Evolutionary conservation across 2,888 invertebrate genomes (phyloP).

Genomic region (Hirtodrosophila alboralis): DNA sequence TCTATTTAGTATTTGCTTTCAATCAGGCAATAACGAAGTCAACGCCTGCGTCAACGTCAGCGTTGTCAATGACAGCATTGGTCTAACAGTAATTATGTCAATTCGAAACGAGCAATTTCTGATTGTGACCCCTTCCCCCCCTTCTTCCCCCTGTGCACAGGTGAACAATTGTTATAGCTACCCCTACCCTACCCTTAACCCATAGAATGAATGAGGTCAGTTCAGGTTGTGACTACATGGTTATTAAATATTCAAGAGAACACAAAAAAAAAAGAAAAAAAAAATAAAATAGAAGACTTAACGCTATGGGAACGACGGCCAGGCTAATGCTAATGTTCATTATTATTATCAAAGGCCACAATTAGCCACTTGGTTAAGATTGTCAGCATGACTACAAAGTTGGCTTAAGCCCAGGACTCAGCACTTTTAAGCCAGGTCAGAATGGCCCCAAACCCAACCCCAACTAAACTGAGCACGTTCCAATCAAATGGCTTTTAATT

Average conservation of each 20-base stretch:
- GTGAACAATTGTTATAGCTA: not conserved
- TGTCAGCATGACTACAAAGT: not conserved
- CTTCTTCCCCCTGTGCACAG: not conserved
- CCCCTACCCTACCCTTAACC: too few species aligned
- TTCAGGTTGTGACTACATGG: conserved; percentile 16
- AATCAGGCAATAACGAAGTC: conserved; percentile 6
- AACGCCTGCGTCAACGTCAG: conserved; percentile 6
- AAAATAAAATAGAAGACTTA: conserved; percentile 5
- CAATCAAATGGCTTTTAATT: conserved; percentile 3
- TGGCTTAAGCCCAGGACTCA: too few species aligned
- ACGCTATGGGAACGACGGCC: conserved; percentile 28
- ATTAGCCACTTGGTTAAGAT: conserved; percentile 2
- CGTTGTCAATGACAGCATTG: conserved; percentile 31
- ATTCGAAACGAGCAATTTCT: conserved; percentile 19
- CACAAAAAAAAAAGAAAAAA: too few species aligned
- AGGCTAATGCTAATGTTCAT: not conserved
- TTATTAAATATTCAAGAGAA: conserved; percentile 48
- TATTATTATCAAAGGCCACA: conserved; percentile 13
- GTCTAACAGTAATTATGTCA: conserved; percentile 55
- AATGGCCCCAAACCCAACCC: too few species aligned
- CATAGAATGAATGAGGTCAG: conserved; percentile 41
- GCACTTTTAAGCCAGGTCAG: too few species aligned
- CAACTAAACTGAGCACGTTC: too few species aligned
- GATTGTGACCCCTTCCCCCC: not conserved
- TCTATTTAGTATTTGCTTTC: not conserved